Conservation (phyloP, 1,140 invertebrate genomes). For the Aphelenchoides fujianensis region DNA sequence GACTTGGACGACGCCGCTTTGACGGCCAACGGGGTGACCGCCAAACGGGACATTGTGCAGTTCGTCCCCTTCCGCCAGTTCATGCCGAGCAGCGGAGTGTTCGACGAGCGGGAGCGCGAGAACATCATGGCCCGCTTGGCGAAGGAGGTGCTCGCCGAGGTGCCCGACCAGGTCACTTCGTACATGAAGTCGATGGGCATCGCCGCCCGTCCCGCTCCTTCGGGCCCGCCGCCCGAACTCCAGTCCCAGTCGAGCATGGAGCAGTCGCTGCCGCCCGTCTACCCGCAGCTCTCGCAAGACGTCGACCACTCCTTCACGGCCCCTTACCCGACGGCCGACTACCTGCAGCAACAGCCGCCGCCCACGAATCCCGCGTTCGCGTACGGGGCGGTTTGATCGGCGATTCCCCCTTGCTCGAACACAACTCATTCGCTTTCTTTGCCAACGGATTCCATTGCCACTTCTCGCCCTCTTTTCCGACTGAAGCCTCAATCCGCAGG, state of each 20-base stretch:
- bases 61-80: conserved; percentile 57
- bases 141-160: conserved; percentile 41
- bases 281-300: neutral
- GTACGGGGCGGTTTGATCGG: neutral
- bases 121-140: conserved; percentile 31
- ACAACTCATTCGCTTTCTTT: too few relatives aligned
- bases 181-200: conserved; percentile 40
- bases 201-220: neutral
- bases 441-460: neutral
- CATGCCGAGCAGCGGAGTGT: conserved; percentile 29
- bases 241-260: neutral
- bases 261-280: neutral
- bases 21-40: conserved; percentile 26
- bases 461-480: neutral
- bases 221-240: neutral
- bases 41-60: conserved; percentile 41
- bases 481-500: too few relatives aligned
- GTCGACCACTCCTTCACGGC: neutral
- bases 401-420: neutral
- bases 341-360: neutral
- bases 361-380: neutral
- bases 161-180: conserved; percentile 44
- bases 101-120: conserved; percentile 16
- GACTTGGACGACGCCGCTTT: conserved; percentile 33
- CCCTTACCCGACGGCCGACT: neutral